Conservation (phyloP, 2,113 vertebrate genomes). For the Platycercus adscitus region DNA sequence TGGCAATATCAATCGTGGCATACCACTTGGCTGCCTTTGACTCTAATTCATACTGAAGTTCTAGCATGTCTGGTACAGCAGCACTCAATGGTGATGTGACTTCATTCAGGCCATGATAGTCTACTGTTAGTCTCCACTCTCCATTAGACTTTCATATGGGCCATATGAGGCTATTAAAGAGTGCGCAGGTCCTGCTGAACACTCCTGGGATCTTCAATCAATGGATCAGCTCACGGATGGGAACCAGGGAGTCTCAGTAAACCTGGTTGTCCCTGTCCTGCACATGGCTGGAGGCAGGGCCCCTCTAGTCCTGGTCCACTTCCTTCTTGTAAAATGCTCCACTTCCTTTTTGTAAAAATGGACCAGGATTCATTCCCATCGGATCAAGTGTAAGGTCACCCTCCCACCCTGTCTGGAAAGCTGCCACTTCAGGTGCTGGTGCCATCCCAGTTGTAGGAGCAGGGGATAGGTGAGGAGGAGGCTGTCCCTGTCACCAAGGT, state of each 20-base stretch:
- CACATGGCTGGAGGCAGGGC: neutral
- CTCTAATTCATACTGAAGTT: too few species aligned
- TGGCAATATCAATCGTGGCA: too few species aligned
- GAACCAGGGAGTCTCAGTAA: neutral
- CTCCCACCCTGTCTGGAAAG: neutral
- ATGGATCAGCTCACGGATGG: neutral
- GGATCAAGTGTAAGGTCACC: neutral
- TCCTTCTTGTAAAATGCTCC: too few species aligned
- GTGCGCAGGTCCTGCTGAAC: neutral
- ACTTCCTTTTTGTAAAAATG: neutral
- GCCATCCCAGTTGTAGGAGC: neutral
- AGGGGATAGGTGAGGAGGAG: neutral
- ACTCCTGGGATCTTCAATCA: neutral
- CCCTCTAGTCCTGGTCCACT: neutral
- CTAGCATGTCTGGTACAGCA: too few species aligned
- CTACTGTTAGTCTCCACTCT: neutral
- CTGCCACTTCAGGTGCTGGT: neutral
- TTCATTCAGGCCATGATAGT: too few species aligned
- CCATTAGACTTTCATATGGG: neutral
- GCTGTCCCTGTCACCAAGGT: neutral
- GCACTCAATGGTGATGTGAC: too few species aligned
- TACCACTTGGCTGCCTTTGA: too few species aligned
- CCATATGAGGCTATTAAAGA: neutral
- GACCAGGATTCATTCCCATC: neutral
- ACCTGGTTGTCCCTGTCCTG: neutral